Percentiles rank a stretch among this genome's conserved stretches.
phyloP scores from a whole-genome alignment of 2,113 vertebrate species.

The Semnornis frantzii region DNA sequence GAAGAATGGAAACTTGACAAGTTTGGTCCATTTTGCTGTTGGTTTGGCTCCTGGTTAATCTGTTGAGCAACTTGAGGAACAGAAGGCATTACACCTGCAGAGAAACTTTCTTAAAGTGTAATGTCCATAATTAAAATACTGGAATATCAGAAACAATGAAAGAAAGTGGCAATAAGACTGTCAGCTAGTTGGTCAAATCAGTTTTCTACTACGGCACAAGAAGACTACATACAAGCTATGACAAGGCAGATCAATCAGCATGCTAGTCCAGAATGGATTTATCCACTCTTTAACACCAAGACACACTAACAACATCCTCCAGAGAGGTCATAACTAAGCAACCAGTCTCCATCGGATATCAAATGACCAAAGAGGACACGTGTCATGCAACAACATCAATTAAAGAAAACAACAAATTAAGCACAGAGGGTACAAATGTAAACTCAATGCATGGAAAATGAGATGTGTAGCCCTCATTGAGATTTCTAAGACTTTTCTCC shows the following conservation, averaged over 20 bases:
- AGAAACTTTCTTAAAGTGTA: not conserved
- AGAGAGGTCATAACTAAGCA: not conserved
- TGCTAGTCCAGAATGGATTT: not conserved
- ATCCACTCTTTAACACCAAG: not conserved
- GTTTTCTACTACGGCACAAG: not conserved
- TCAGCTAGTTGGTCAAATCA: not conserved
- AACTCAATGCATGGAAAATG: not conserved
- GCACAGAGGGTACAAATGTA: not conserved
- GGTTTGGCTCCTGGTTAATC: conserved; percentile 83
- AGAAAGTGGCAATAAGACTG: not conserved
- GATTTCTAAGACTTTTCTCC: not conserved
- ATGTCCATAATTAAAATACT: not conserved
- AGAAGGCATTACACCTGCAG: conserved; percentile 84
- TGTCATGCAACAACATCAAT: not conserved
- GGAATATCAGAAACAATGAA: not conserved
- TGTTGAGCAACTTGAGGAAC: conserved; percentile 81
- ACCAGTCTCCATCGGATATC: not conserved
- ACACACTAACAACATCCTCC: not conserved
- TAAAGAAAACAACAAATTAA: conserved; percentile 19
- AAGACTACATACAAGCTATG: not conserved
- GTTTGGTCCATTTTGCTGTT: conserved; percentile 86
- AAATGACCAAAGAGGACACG: not conserved
- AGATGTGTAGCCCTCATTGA: not conserved
- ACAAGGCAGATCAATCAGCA: not conserved
- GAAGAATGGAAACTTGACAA: conserved; percentile 83